Percentiles rank a stretch among this genome's conserved stretches.
These are phyloP conservation scores for Ectemnius lituratus DNA, from an alignment of 2,888 invertebrate species.

Conservation along the genomic window DNA sequence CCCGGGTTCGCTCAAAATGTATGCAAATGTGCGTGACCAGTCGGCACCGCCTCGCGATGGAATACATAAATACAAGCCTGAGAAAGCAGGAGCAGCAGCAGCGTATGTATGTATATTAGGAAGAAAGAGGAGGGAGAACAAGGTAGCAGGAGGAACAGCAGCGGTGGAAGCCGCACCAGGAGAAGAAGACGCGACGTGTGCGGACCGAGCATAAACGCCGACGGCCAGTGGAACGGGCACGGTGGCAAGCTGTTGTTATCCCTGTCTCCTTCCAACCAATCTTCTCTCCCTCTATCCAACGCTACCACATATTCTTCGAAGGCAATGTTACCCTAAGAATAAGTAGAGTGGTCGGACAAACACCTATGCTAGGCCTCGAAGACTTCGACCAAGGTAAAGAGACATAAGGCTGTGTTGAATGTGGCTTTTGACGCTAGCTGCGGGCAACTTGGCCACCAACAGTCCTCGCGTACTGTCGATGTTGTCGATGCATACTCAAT, in stretches of 20 bases:
- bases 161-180: not conserved
- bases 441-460: constrained; percentile 49
- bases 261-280: constrained; percentile 18
- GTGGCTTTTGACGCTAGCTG: constrained; percentile 58
- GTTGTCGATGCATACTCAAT: constrained; percentile 72
- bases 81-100: constrained; percentile 21
- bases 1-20: constrained; percentile 53
- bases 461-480: constrained; percentile 65
- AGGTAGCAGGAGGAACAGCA: constrained; percentile 15
- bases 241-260: constrained; percentile 61
- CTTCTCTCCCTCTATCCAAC: not conserved
- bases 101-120: not conserved
- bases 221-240: constrained; percentile 51
- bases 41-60: constrained; percentile 61
- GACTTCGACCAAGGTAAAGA: constrained; percentile 18
- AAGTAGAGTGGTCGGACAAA: constrained; percentile 47
- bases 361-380: constrained; percentile 9
- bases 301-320: not conserved
- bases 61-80: constrained; percentile 63
- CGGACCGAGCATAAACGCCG: constrained; percentile 47
- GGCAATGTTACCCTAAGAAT: constrained; percentile 38
- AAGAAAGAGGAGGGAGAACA: constrained; percentile 13
- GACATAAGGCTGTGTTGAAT: constrained; percentile 36
- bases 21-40: constrained; percentile 70
- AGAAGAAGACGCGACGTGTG: constrained; percentile 34